Evolutionary conservation across 2,113 vertebrate genomes (phyloP).

Genomic region (Peromyscus californicus): DNA sequence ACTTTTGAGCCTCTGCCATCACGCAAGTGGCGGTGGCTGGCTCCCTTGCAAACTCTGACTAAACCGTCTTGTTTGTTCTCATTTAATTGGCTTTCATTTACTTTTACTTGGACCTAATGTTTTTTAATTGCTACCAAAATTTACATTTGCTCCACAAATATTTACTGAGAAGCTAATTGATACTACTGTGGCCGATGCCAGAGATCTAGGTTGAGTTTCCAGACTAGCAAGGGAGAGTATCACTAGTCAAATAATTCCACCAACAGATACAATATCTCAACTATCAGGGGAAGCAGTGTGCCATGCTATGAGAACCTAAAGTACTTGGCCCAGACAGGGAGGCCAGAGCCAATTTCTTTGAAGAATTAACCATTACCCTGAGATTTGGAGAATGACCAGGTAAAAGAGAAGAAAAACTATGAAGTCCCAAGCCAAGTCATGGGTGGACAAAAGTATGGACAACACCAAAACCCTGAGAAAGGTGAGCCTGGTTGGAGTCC

Average conservation of each 20-base stretch:
- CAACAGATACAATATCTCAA: neutral
- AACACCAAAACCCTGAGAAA: neutral
- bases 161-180: constrained; percentile 24
- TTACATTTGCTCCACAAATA: constrained; percentile 37
- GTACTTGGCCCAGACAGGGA: neutral
- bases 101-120: neutral
- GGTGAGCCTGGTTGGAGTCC: neutral
- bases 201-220: neutral
- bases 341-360: neutral
- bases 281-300: neutral
- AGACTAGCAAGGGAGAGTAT: neutral
- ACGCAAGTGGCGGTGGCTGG: neutral
- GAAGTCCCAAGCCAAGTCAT: neutral
- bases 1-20: neutral
- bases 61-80: neutral
- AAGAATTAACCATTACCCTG: neutral
- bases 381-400: neutral
- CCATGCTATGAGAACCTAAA: neutral
- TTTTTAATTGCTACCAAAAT: constrained; percentile 13
- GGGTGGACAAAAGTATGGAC: neutral
- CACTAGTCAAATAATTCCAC: neutral
- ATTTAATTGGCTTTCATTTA: neutral
- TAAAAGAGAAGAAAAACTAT: neutral
- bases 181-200: neutral
- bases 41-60: neutral